Evolutionary conservation across 2,113 vertebrate species (phyloP).

Genomic region (Emydura subglobosa): DNA sequence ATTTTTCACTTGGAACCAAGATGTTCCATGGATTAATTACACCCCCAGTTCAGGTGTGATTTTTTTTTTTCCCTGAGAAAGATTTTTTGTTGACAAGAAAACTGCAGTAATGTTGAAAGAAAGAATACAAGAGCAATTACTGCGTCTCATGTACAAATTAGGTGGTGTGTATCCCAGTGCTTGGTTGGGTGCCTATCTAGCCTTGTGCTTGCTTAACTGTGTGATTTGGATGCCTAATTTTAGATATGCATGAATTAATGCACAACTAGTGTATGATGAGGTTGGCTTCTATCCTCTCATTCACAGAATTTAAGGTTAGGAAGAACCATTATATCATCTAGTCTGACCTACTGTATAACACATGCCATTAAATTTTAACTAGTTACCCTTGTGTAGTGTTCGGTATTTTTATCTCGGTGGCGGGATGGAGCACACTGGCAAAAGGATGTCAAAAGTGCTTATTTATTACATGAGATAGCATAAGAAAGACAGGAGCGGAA

Average conservation of each 20-base stretch:
- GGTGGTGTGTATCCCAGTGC: rapidly evolving
- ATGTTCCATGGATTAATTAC: background rate
- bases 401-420: too few relatives aligned
- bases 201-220: background rate
- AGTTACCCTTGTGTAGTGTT: background rate
- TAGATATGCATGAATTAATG: background rate
- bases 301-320: background rate
- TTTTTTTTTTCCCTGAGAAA: background rate
- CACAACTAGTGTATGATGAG: background rate
- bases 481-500: too few relatives aligned
- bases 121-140: background rate
- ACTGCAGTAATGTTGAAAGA: background rate
- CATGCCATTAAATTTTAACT: background rate
- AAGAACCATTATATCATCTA: background rate
- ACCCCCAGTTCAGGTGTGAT: background rate
- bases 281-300: background rate
- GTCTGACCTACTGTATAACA: background rate
- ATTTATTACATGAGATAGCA: too few relatives aligned
- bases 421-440: too few relatives aligned
- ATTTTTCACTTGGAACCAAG: background rate
- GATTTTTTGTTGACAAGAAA: background rate
- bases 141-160: background rate
- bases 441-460: too few relatives aligned
- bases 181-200: background rate
- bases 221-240: background rate